phyloP scores from a whole-genome alignment of 2,797 vertebrate species.

The Remorina albescens region DNA sequence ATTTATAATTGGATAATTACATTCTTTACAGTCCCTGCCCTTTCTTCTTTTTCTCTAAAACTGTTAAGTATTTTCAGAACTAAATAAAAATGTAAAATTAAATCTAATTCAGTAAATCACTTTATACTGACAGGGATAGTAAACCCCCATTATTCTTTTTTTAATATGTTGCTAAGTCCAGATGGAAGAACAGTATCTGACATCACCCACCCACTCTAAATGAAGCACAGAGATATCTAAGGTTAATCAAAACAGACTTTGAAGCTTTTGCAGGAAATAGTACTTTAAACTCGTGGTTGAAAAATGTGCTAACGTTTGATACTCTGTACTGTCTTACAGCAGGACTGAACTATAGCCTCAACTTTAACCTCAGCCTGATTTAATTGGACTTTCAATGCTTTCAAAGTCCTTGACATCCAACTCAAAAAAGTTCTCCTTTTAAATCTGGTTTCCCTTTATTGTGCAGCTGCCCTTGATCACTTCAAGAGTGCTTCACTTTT shows the following conservation, averaged over 20 bases:
- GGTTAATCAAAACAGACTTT: too few species aligned
- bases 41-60: too few species aligned
- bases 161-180: background rate
- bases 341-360: too few species aligned
- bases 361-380: background rate
- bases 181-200: background rate
- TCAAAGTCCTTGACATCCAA: background rate
- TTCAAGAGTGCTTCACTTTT: background rate
- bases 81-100: background rate
- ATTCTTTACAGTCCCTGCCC: background rate
- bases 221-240: too few species aligned
- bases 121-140: background rate
- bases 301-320: background rate
- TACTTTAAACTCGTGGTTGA: background rate
- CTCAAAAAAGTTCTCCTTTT: background rate
- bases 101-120: background rate
- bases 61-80: background rate
- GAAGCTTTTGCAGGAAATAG: background rate
- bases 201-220: background rate
- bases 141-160: too few species aligned
- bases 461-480: background rate
- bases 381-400: background rate
- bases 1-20: background rate
- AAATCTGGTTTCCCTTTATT: background rate
- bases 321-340: background rate